phyloP scores from a whole-genome alignment of 1,140 invertebrate species.

The Mesaphorura yosii region DNA sequence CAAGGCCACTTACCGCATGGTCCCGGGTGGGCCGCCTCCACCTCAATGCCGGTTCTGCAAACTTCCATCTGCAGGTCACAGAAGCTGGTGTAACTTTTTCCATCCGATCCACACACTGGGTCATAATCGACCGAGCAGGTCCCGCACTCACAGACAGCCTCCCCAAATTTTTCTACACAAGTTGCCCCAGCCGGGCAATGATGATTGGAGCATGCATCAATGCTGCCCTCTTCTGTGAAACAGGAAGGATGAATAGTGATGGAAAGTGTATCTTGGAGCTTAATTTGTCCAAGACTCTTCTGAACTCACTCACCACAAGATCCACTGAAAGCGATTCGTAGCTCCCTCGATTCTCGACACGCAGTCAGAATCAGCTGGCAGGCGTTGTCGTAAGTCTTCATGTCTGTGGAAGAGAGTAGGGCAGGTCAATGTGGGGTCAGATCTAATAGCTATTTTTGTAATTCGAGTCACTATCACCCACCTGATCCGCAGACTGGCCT shows the following conservation, averaged over 20 bases:
- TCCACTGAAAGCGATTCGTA: conserved; percentile 62
- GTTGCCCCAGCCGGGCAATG: conserved; percentile 62
- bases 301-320: conserved; percentile 62
- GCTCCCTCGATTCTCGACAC: conserved; percentile 54
- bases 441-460: conserved; percentile 34
- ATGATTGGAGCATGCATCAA: too few relatives aligned
- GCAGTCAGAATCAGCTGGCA: conserved; percentile 55
- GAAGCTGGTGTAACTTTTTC: conserved; percentile 74
- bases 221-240: too few relatives aligned
- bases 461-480: neutral
- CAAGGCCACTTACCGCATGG: too few relatives aligned
- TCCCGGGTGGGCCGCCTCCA: too few relatives aligned
- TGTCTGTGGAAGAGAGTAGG: conserved; percentile 40
- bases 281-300: too few relatives aligned
- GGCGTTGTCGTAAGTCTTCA: conserved; percentile 50
- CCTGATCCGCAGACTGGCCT: conserved; percentile 49
- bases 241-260: too few relatives aligned
- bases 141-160: conserved; percentile 68
- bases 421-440: conserved; percentile 9
- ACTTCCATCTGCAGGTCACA: conserved; percentile 68
- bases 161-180: conserved; percentile 53
- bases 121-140: conserved; percentile 68
- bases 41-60: too few relatives aligned
- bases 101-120: conserved; percentile 55
- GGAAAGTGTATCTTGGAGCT: too few relatives aligned